phyloP scores from a whole-genome alignment of 1,140 invertebrate species.

The Magallana ariakensis region DNA sequence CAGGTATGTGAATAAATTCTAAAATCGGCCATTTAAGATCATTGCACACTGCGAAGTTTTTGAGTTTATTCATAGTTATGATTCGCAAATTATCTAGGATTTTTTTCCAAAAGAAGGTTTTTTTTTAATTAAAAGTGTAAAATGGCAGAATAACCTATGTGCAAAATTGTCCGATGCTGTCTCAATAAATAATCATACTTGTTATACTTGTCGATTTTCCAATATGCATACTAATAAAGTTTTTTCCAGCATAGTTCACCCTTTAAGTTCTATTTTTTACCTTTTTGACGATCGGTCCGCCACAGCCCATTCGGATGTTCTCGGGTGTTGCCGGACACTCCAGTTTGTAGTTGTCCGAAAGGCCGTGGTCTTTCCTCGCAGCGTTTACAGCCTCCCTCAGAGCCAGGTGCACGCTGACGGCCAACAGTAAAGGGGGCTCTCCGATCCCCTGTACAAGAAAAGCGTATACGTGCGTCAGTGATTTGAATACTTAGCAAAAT shows the following conservation, averaged over 20 bases:
- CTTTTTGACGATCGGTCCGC: constrained; percentile 38
- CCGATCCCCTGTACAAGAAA: constrained; percentile 44
- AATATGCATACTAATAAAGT: too few species aligned
- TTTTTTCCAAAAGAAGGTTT: background rate
- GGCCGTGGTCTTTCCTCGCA: constrained; percentile 34
- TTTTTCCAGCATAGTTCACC: background rate
- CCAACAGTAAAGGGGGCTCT: constrained; percentile 53
- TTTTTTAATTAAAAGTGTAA: too few species aligned
- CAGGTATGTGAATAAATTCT: background rate
- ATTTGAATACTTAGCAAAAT: too few species aligned
- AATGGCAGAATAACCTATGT: too few species aligned
- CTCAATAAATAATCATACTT: background rate
- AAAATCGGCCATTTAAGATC: too few species aligned
- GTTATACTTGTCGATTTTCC: too few species aligned
- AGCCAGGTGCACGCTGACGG: constrained; percentile 44
- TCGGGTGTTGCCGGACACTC: constrained; percentile 52
- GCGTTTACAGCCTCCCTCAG: constrained; percentile 49
- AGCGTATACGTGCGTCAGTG: too few species aligned
- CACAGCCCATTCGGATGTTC: constrained; percentile 52
- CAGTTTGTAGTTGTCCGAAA: constrained; percentile 27
- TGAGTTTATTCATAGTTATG: background rate
- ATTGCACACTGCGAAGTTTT: too few species aligned
- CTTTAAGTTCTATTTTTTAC: background rate
- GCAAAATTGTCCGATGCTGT: too few species aligned
- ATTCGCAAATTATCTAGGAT: background rate